Base-by-base conservation (phyloP, 1,140 invertebrate genomes). In the Apis cerana region DNA sequence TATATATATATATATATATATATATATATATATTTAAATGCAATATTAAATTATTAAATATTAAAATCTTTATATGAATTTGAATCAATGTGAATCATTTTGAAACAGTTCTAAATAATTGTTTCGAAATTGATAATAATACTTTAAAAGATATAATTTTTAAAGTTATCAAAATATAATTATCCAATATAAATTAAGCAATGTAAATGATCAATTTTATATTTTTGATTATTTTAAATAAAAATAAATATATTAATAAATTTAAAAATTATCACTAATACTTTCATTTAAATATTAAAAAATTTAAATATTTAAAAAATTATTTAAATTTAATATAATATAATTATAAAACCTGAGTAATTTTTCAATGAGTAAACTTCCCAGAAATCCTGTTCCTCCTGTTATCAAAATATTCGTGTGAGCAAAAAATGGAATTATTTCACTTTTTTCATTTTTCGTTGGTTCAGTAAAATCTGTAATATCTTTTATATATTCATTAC, bases 291-390 rank as follows among this genome's bases (percentile, higher is more conserved):
- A 43, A 8, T 10, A 43, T 67, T 17, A 52, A 56, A 8, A 5
- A 67, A 19, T 68, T 62, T 27, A 27, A 50, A 59, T 64, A 12
- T 4, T 11, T 12, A 64, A 2, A 59, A 48, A 12, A 15, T 33
- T 43, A 69, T 78, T 17, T 23, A 1, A 23, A 21, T 71, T 33
- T 52, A 12, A 19, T 7, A 23, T n/a, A 68, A 50, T 13, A 19
- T 69, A 52, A 77, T 27, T 79, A 58, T 74, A 86, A 90, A 87
- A 93, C 93, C 93, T 85, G 23, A 97, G 91, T 62, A 97, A 90
- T 92, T 96, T 97, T 89, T 97, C 96, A 11, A 97, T 91, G 8
- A 97, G 86, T 59, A 97, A 94, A 92, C 96, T 96, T 4, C 96
- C 97, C 56, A 97, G 91, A 85, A 97, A 97, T 43, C 96, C 96